Evolutionary conservation across 2,888 invertebrate genomes (phyloP), one percentile per base, ranked within the genome.

Genomic region (Laspeyria flexula): DNA sequence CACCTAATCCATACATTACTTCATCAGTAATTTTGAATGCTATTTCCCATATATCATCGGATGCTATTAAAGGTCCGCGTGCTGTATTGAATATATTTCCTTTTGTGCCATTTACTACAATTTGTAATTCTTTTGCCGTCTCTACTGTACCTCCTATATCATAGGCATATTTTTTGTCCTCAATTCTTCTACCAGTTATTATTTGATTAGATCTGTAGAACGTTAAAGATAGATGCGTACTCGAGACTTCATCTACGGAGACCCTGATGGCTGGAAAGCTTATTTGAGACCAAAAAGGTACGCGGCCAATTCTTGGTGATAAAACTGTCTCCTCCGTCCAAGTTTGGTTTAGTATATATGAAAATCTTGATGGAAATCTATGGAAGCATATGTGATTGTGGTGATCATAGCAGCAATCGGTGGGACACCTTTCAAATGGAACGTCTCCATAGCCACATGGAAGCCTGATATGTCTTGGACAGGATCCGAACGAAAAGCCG

Each of bases 11-110:
- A 54, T 92, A 94, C 68, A 95, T 83, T 0, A 85, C 77, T 45
- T 90, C 88, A 13, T 93, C 83, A 0, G 93, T 93, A 23, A 95
- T 64, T 57, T 86, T 89, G 12, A 95, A 85, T 0, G 93, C 85
- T 67, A 94, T 88, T 75, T 95, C 95, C 94, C 94, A 94, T 64
- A 94, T 95, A 34, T 91, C 83, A 15, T 93, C 79, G 0, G 94
- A 93, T 1, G 94, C 93, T 51, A 95, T 93, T 0, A 94, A 59
- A 0, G 95, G 94, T 0, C 94, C 94, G 55, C 88, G 81, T 0
- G 90, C 75, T 0, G 94, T 94, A 23, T 90, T 92, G 13, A 95
- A 86, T 46, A 95, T 78, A 3, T 71, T 66, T 9, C 91, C 85
- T 38, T 79, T 72, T 0, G 71, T 56, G 0, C 79, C 69, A 42